phyloP scores from a whole-genome alignment of 2,888 invertebrate species.

The Xanthorhoe spadicearia region DNA sequence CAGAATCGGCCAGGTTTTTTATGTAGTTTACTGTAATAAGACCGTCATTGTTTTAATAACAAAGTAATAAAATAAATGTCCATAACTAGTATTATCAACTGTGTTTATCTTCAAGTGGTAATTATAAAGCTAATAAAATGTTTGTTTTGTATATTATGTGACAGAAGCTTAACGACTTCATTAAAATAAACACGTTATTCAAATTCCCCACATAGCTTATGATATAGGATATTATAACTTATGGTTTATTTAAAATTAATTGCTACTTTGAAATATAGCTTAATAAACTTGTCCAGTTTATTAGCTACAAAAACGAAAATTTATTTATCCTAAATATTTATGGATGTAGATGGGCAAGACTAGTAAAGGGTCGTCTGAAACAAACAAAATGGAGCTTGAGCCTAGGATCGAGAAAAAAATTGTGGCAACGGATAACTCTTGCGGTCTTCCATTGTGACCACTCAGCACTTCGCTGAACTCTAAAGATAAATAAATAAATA shows the following conservation, averaged over 20 bases:
- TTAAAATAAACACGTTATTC: constrained; percentile 21
- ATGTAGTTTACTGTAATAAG: no score
- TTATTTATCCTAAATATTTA: not conserved
- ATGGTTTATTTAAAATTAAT: constrained; percentile 7
- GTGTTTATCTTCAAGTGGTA: not conserved
- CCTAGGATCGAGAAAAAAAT: no score
- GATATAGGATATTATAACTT: constrained; percentile 4
- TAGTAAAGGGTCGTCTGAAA: no score
- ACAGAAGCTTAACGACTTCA: constrained; percentile 29
- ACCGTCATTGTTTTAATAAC: no score
- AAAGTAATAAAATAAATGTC: not conserved
- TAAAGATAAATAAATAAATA: no score
- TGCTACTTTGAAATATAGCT: constrained; percentile 1
- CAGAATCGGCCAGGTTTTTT: no score
- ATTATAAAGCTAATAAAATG: constrained; percentile 2
- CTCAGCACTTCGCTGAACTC: no score
- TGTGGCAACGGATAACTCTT: no score
- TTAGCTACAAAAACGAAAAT: not conserved
- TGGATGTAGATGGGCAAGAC: not conserved
- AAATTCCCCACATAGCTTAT: not conserved
- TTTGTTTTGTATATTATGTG: constrained; percentile 1
- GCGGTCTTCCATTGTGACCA: no score
- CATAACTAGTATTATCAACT: not conserved
- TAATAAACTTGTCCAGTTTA: not conserved
- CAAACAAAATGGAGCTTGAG: no score